A percentile compares a stretch with the other conserved stretches of the same genome.
Conservation (phyloP, 2,113 vertebrate species). For the Chamaea fasciata region DNA sequence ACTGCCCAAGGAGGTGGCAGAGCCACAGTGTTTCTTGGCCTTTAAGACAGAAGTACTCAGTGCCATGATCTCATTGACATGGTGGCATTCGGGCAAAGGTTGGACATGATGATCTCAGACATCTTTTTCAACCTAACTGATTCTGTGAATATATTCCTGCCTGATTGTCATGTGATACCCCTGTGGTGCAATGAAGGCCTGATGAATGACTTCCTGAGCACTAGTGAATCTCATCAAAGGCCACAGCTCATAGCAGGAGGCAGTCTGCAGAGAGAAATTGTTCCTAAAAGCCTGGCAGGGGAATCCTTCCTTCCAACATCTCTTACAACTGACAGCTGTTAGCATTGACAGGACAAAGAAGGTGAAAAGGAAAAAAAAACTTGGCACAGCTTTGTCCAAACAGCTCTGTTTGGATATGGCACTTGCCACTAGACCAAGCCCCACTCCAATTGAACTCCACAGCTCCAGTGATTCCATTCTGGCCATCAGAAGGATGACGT, state of each 20-base stretch:
- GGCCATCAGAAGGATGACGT: background rate
- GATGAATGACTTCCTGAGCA: background rate
- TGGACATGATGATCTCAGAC: background rate
- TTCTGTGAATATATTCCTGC: background rate
- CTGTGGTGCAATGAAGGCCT: no score
- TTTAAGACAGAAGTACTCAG: background rate
- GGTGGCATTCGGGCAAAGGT: background rate
- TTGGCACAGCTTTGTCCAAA: background rate
- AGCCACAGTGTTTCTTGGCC: background rate
- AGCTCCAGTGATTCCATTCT: background rate
- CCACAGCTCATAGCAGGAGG: background rate
- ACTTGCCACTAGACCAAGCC: background rate
- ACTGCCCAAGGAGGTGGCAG: background rate
- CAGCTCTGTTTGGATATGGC: background rate
- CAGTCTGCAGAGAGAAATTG: background rate
- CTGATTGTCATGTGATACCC: background rate
- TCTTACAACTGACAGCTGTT: background rate
- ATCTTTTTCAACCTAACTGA: background rate
- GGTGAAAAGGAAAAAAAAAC: background rate
- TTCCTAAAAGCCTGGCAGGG: background rate
- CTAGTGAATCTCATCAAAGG: background rate
- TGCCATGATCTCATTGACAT: background rate
- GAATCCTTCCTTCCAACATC: background rate
- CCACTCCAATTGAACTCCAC: background rate
- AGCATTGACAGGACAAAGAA: background rate